Evolutionary conservation across 2,888 invertebrate genomes (phyloP).

Genomic region (Mystacides longicornis): DNA sequence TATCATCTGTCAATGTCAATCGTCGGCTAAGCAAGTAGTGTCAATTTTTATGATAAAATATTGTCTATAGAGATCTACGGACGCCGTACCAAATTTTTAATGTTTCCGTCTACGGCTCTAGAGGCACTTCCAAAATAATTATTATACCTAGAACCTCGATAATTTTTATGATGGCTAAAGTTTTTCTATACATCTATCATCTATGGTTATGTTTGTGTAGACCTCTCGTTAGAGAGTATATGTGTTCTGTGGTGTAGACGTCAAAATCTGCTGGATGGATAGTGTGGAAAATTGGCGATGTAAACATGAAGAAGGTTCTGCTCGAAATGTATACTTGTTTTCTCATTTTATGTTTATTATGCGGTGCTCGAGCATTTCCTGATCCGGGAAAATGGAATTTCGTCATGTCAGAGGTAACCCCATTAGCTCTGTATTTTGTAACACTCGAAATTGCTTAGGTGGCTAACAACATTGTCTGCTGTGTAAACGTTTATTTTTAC

Average conservation of each 20-base stretch:
- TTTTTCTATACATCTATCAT: not conserved
- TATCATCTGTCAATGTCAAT: too few species aligned
- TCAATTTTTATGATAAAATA: too few species aligned
- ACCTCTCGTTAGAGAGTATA: not conserved
- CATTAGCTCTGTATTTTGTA: not conserved
- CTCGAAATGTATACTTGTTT: slow-evolving; percentile 13
- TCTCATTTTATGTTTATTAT: slow-evolving; percentile 5
- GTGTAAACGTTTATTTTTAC: too few species aligned
- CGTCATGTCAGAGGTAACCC: slow-evolving; percentile 46
- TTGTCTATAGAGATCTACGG: too few species aligned
- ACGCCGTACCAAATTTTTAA: too few species aligned
- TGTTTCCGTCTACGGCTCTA: too few species aligned
- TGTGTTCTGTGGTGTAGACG: not conserved
- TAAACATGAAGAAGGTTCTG: slow-evolving; percentile 19
- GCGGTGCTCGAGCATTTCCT: slow-evolving; percentile 39
- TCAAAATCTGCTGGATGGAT: too few species aligned
- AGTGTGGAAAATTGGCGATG: slow-evolving; percentile 13
- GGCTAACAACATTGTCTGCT: not conserved
- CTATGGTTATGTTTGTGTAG: not conserved
- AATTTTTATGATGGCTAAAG: too few species aligned
- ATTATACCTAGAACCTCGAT: too few species aligned
- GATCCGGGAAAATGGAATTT: slow-evolving; percentile 63
- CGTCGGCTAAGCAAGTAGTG: too few species aligned
- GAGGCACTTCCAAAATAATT: too few species aligned
- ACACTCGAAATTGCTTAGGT: not conserved